Base-by-base conservation (phyloP, 1,140 invertebrate genomes). In the Patella vulgata region DNA sequence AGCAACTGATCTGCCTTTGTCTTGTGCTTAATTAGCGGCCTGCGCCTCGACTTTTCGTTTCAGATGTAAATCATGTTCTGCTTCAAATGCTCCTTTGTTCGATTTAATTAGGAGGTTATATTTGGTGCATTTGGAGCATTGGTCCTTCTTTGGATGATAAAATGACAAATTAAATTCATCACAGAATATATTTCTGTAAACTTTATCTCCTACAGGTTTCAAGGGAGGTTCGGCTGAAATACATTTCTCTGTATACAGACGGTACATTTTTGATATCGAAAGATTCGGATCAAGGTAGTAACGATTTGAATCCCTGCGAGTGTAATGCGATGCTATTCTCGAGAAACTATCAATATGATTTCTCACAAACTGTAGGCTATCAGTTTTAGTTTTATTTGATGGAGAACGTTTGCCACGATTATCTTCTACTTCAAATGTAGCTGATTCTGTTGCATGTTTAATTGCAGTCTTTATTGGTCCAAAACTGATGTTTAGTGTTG, bases 131-230 rank as follows among this genome's bases (percentile, higher is more conserved):
- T 8, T 14, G 5, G 5, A 14, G 33, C 33, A 63, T 27, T 57
- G 40, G 42, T 68, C 60, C 39, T 59, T 60, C 30, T 63, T 59
- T 17, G 66, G 61, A 36, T 27, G 17, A 44, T 59, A 44, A 33
- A 68, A 68, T 19, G 60, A 59, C 21, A 31, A 44, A 39, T 68
- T 68, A 30, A 57, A 68, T 14, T 68, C 51, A 19, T 46, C 21
- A 36, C 52, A 54, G 31, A 68, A 63, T 27, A 68, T 31, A 5
- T 46, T n/a, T 17, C 60, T 51, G 23, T 68, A 68, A 17, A 39
- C 48, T 51, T 19, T 9, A 0, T 50, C 36, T 1, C 42, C 30
- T 33, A 53, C 48, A 12, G 31, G 40, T 2, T 8, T 5, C 6
- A 25, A 2, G 12, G 33, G 33, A 8, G 33, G 33, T 28, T 36